Evolutionary conservation across 2,797 vertebrate genomes (phyloP).

Genomic region (Oreochromis grahami): DNA sequence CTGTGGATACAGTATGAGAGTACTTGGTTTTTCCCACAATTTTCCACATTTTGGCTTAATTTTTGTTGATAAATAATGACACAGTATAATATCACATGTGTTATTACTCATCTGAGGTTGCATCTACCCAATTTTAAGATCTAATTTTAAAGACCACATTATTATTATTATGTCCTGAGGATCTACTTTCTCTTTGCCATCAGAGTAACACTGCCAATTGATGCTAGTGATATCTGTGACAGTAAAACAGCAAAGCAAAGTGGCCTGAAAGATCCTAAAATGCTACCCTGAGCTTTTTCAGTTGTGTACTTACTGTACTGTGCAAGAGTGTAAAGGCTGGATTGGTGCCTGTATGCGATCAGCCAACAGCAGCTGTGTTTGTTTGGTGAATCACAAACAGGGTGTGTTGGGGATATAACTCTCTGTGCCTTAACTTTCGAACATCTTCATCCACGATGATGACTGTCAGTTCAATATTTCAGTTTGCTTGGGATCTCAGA

Average conservation of each 20-base stretch:
- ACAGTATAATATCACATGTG: not conserved
- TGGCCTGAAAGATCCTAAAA: not conserved
- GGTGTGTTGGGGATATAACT: slow-evolving; percentile 39
- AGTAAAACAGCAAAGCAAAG: not conserved
- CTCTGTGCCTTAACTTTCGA: not conserved
- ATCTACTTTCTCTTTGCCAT: not conserved
- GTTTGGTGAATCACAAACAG: slow-evolving; percentile 61
- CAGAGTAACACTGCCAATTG: not conserved
- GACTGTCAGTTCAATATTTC: slow-evolving; percentile 28
- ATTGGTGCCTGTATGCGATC: not conserved
- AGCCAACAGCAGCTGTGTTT: slow-evolving; percentile 57
- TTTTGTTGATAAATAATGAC: not conserved
- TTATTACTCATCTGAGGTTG: not conserved
- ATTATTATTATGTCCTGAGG: not conserved
- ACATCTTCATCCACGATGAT: slow-evolving; percentile 43
- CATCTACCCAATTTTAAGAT: not conserved
- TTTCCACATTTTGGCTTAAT: not conserved
- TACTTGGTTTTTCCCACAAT: not conserved
- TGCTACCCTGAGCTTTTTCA: not conserved
- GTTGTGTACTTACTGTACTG: slow-evolving; percentile 2
- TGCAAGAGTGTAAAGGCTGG: not conserved
- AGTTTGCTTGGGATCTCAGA: slow-evolving; percentile 26
- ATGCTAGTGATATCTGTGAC: not conserved
- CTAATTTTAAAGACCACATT: not conserved
- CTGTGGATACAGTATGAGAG: not conserved